Evolutionary conservation across 2,888 invertebrate species (phyloP), one percentile per base, ranked within the genome.

Genomic region (Mythimna ferrago): DNA sequence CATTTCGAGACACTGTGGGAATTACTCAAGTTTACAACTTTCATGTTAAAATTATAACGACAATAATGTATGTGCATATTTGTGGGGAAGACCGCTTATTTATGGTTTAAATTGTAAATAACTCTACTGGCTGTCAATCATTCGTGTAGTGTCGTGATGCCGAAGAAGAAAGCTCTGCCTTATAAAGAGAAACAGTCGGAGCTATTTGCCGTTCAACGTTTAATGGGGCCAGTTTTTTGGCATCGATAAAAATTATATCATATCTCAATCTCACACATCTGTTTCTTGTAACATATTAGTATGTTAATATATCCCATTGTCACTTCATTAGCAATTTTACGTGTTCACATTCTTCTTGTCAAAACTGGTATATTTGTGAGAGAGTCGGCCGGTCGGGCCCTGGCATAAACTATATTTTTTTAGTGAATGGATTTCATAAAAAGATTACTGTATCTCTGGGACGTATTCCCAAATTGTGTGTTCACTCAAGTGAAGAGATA

Each of bases 41-140:
- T 84, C 84, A 83, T 76, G 81, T 73, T 60, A 74, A 79, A 87
- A 83, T 79, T 74, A 80, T 78, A 85, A 81, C 83, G 76, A 75
- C 67, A 64, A 78, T 89, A 86, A 91, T 85, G 81, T 87, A 91
- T 89, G 89, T 86, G 87, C 89, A 89, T 90, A 87, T 86, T 88
- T 90, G 86, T 87, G 66, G 69, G 72, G 78, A 87, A 89, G 86
- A 87, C 81, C 84, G 86, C 90, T 90, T 91, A 90, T 91, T 91
- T 92, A 91, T 91, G 90, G 91, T 84, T 87, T 87, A 88, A 88
- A 87, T 90, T 86, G 89, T 87, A 88, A 90, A 92, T 89, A 91
- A 86, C 88, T 88, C 87, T 87, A 88, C 87, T 81, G 86, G 71
- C 92, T 92, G 94, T 94, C 94, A 94, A 93, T 94, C 94, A 94